Conservation (phyloP, 2,888 invertebrate species). For the Callosobruchus maculatus region DNA sequence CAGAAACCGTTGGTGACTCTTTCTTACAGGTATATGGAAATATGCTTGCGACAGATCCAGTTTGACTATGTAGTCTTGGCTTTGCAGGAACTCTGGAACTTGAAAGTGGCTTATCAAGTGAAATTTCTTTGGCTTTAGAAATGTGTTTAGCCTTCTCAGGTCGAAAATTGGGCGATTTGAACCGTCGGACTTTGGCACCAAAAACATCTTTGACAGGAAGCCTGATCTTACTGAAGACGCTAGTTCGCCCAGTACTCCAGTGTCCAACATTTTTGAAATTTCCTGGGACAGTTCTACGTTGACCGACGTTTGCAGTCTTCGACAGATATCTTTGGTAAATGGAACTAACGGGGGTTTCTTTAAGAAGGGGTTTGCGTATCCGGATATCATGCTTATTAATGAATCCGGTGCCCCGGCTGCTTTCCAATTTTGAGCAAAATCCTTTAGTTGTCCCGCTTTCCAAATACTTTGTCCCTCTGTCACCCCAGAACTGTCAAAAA, state of each 20-base stretch:
- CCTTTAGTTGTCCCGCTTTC: not conserved
- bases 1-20: slow-evolving; percentile 15
- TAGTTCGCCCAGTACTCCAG: not conserved
- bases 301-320: not conserved
- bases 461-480: too few species aligned
- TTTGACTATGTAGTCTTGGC: slow-evolving; percentile 18
- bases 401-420: not conserved
- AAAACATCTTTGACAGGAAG: not conserved
- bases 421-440: not conserved
- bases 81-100: slow-evolving; percentile 22
- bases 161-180: slow-evolving; percentile 14
- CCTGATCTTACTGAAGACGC: slow-evolving; percentile 8
- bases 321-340: not conserved
- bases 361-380: not conserved
- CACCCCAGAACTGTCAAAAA: not conserved
- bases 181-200: slow-evolving; percentile 7
- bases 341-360: not conserved
- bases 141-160: slow-evolving; percentile 3
- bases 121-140: not conserved
- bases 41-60: slow-evolving; percentile 24
- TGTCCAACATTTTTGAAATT: not conserved
- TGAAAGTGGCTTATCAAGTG: slow-evolving; percentile 8
- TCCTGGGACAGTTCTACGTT: slow-evolving; percentile 2
- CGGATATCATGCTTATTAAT: not conserved
- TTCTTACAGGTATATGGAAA: not conserved